Evolutionary conservation across 2,888 invertebrate species (phyloP).

Genomic region (Leptopilina drosophilae): DNA sequence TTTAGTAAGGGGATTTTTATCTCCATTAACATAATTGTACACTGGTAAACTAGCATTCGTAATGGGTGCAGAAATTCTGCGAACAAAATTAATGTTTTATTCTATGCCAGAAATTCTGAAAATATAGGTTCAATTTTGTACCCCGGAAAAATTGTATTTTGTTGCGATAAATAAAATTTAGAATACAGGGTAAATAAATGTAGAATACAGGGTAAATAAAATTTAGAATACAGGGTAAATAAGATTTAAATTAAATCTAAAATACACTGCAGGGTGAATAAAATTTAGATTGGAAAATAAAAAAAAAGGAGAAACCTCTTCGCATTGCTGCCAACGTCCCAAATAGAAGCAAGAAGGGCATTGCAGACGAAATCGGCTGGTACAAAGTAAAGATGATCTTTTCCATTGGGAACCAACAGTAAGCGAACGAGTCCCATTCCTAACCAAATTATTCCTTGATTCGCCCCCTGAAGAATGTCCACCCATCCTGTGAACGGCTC

Average conservation of each 20-base stretch:
- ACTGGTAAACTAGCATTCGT: background rate
- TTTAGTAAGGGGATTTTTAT: background rate
- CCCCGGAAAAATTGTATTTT: too few species aligned
- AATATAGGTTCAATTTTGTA: too few species aligned
- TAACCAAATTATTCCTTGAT: background rate
- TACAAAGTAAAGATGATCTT: background rate
- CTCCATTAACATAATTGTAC: background rate
- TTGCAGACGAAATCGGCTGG: conserved; percentile 12
- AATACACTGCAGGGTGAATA: background rate
- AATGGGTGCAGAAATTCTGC: background rate
- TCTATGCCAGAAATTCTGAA: too few species aligned
- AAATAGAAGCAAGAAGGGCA: background rate
- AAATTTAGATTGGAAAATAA: background rate
- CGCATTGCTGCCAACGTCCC: background rate
- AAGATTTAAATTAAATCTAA: too few species aligned
- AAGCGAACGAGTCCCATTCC: background rate
- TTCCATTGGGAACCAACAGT: background rate
- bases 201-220: too few species aligned
- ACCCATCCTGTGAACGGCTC: background rate
- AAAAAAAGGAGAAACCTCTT: background rate
- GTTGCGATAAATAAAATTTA: too few species aligned
- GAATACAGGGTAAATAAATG: too few species aligned
- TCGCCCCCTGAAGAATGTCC: background rate
- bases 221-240: too few species aligned
- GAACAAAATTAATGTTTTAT: too few species aligned